Evolutionary conservation across 53 echinoderm and acorn worm species (phyloP).

Genomic region (Astropecten irregularis): DNA sequence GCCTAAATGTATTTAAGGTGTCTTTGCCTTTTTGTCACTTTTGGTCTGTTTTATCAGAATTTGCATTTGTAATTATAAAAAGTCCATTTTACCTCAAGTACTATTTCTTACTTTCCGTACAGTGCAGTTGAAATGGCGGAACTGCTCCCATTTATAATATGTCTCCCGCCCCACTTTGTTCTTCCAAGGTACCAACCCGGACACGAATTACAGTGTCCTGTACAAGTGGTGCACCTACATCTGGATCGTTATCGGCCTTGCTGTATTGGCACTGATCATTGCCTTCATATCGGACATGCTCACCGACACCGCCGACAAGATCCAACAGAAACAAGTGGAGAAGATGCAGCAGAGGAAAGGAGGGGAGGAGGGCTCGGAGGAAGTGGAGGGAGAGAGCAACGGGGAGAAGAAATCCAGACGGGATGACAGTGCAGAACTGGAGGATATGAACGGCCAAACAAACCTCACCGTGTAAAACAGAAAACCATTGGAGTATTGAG

Average conservation of each 20-base stretch:
- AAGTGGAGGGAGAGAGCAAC: neutral
- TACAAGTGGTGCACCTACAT: conserved; percentile 59
- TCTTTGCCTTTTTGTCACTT: too few species aligned
- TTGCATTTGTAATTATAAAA: too few species aligned
- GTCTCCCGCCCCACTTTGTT: too few species aligned
- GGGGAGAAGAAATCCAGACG: neutral
- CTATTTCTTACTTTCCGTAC: too few species aligned
- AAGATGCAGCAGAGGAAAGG: conserved; percentile 16
- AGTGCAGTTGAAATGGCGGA: too few species aligned
- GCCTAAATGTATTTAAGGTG: too few species aligned
- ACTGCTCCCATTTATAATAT: too few species aligned
- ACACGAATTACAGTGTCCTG: conserved; percentile 40
- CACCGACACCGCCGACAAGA: conserved; percentile 41
- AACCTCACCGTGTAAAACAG: too few species aligned
- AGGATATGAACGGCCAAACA: neutral
- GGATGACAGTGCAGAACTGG: conserved; percentile 11
- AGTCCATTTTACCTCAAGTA: too few species aligned
- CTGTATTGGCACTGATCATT: conserved; percentile 66
- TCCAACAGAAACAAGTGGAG: conserved; percentile 41
- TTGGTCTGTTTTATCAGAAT: too few species aligned
- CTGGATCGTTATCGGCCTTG: conserved; percentile 81
- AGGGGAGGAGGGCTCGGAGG: neutral
- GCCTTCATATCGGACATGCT: conserved; percentile 59
- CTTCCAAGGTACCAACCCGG: conserved; percentile 54
- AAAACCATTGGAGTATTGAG: too few species aligned